phyloP scores from a whole-genome alignment of 92 coral and sea anemone genomes.

The Phenganax marumi region DNA sequence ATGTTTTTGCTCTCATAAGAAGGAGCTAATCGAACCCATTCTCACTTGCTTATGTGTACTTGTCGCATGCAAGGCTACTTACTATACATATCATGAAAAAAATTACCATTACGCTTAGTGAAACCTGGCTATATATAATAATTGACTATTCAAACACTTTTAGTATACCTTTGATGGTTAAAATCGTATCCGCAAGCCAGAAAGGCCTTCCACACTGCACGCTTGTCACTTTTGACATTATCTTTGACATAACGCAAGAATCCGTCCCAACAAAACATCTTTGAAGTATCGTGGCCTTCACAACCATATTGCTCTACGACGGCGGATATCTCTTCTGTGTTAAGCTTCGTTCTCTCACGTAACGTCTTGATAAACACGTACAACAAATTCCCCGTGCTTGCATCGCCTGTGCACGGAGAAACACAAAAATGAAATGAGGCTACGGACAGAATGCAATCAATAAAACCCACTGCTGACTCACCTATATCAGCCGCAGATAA shows the following conservation, averaged over 20 bases:
- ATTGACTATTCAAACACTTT: too few relatives aligned
- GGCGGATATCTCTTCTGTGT: conserved; percentile 68
- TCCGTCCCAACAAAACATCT: conserved; percentile 50
- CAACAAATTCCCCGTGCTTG: conserved; percentile 67
- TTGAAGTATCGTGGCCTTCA: conserved; percentile 36
- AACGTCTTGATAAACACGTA: conserved; percentile 66
- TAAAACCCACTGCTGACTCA: background rate
- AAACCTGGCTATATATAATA: too few relatives aligned
- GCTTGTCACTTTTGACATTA: conserved; percentile 61
- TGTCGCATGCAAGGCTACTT: too few relatives aligned
- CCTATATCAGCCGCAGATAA: background rate
- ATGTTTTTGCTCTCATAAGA: too few relatives aligned
- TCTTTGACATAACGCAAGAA: conserved; percentile 70
- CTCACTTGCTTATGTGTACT: too few relatives aligned
- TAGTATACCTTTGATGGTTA: conserved; percentile 67
- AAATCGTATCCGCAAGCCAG: conserved; percentile 91
- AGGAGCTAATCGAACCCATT: too few relatives aligned
- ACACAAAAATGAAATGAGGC: too few relatives aligned
- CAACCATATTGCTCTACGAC: conserved; percentile 62
- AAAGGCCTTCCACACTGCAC: conserved; percentile 78
- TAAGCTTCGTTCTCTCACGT: conserved; percentile 66
- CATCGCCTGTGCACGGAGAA: background rate
- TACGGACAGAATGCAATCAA: too few relatives aligned
- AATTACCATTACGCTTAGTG: background rate
- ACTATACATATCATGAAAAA: background rate